Conservation (phyloP, 2,797 vertebrate species). For the Liasis olivaceus region DNA sequence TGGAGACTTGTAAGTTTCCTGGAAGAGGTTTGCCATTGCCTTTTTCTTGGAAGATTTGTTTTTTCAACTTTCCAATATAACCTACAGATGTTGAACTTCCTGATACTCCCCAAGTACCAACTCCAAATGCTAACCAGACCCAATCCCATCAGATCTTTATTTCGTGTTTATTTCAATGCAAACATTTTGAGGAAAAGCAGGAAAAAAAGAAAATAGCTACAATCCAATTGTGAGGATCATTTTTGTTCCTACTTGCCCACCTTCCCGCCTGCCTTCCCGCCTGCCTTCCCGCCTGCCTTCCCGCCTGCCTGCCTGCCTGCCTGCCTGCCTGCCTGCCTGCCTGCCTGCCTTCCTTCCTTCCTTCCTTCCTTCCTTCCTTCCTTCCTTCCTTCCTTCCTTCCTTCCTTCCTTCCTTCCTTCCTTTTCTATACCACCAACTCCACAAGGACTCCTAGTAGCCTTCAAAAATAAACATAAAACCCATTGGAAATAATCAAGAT, state of each 20-base stretch:
- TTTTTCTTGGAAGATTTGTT: neutral
- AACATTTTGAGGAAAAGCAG: neutral
- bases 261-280: no score
- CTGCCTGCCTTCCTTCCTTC: no score
- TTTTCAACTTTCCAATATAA: neutral
- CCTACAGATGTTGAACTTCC: neutral
- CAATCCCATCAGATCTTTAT: neutral
- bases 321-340: no score
- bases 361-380: no score
- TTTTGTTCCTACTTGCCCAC: slow-evolving; percentile 1
- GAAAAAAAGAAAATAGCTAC: neutral
- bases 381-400: no score
- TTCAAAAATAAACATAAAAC: neutral
- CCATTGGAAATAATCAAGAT: neutral
- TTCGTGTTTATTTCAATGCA: neutral
- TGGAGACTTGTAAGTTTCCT: neutral
- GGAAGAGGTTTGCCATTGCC: neutral
- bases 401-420: neutral
- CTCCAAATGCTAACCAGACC: neutral
- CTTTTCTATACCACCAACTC: neutral
- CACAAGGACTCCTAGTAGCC: neutral
- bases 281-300: no score
- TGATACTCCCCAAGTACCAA: neutral
- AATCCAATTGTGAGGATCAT: neutral
- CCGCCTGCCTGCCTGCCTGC: no score